phyloP scores from a whole-genome alignment of 1,140 invertebrate species.

The Homalodisca vitripennis region DNA sequence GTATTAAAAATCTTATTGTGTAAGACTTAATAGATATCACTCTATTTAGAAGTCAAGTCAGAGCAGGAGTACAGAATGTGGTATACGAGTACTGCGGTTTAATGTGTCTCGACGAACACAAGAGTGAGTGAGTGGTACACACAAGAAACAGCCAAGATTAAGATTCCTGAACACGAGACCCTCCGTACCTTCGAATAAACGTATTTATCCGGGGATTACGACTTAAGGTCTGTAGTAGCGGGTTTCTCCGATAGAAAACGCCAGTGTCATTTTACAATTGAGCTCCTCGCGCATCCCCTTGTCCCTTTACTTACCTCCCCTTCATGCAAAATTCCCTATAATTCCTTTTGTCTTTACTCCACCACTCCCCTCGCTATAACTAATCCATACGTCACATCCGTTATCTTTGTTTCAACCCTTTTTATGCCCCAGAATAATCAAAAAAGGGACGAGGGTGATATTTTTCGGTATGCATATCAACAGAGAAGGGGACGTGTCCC shows the following conservation, averaged over 20 bases:
- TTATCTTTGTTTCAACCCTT: slow-evolving; percentile 45
- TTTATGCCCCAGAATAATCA: slow-evolving; percentile 43
- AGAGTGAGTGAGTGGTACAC: too few species aligned
- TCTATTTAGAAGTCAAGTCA: too few species aligned
- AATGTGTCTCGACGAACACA: too few species aligned
- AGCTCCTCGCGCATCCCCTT: slow-evolving; percentile 26
- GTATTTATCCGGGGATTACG: background rate
- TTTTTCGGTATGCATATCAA: slow-evolving; percentile 42
- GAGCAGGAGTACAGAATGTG: too few species aligned
- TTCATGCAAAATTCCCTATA: slow-evolving; percentile 41
- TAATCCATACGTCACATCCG: slow-evolving; percentile 43
- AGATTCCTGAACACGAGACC: too few species aligned
- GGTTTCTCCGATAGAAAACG: slow-evolving; percentile 4
- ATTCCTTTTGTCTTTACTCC: slow-evolving; percentile 43
- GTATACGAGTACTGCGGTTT: too few species aligned
- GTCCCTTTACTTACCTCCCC: slow-evolving; percentile 32
- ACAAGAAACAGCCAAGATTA: too few species aligned
- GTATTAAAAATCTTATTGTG: too few species aligned
- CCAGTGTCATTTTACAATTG: slow-evolving; percentile 27
- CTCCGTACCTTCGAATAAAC: background rate
- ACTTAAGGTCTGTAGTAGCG: background rate
- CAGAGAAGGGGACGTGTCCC: slow-evolving; percentile 28
- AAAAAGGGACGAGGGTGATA: slow-evolving; percentile 40
- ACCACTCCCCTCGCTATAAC: slow-evolving; percentile 28
- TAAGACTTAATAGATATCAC: too few species aligned